Evolutionary conservation across 2,113 vertebrate genomes (phyloP), one percentile per base, ranked within the genome.

Genomic region (Rattus norvegicus): DNA sequence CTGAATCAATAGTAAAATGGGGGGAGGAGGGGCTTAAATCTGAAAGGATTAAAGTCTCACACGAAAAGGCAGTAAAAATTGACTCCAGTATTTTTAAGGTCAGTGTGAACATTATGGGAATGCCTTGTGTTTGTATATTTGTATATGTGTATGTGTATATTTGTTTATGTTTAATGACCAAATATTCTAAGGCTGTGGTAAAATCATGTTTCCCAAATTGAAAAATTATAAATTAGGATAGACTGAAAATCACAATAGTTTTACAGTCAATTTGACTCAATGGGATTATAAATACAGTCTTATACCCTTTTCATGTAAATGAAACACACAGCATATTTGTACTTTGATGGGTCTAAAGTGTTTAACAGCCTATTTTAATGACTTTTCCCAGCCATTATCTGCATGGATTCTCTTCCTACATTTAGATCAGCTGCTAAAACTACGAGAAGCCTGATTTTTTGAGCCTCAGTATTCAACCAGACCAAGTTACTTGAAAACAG

Each of bases 361-460:
- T 39, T 91, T 7, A 93, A 90, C 19, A 95, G 85, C n/a, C 49
- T 30, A 4, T 95, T 92, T 96, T 91, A 95, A 92, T 69, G 97
- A 95, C 10, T 14, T 72, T 33, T 3, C 43, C 63, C 47, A 77
- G 70, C 28, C 47, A 81, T 83, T 5, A 67, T 56, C 79, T 88
- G 83, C 43, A 76, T 88, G 13, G 43, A 93, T 59, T 65, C 90
- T 20, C 10, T 30, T 49, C 10, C 30, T 49, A 59, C 5, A 92
- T 95, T 96, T 95, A 93, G 92, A 36, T 92, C 43, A 67, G 13
- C 28, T 79, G 2, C 33, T 90, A 84, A 90, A 83, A 93, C 59
- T 76, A 85, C 20, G 4, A 85, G 73, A 91, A 95, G 17, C 59
- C 0, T 43, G 28, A 36, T 36, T 63, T 96, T 96, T 56, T 52